Evolutionary conservation across 2,797 vertebrate species (phyloP), one percentile per base, ranked within the genome.

Genomic region (Anguilla megastoma): DNA sequence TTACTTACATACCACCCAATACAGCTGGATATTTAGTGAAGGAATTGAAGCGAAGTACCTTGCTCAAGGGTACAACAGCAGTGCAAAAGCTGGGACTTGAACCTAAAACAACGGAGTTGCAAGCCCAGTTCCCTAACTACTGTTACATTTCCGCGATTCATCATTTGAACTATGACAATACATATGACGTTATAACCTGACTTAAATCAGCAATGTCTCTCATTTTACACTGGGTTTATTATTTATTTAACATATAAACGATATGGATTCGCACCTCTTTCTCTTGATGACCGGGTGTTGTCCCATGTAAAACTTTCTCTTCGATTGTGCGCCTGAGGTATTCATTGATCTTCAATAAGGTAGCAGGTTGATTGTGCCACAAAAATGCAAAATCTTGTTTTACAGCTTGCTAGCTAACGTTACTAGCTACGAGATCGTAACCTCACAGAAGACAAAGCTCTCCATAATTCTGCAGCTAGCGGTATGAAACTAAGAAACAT

Each of bases 271-370:
- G 60, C 90, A 95, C 96, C 93, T 90, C 27, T 69, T 92, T 90
- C 91, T 96, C 91, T 94, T 96, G 85, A 94, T 94, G 86, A 96
- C 90, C 82, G 95, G 94, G 86, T 95, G 95, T 71, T 94, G 95
- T 21, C 95, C 96, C 93, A 97, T 91, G 92, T 95, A 96, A 89
- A 92, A 93, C 83, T 95, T 97, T 92, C 92, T 95, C 87, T 93
- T 95, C 66, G 85, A 66, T 45, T 85, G 52, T 69, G 18, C 27
- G 52, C 30, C 56, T 24, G 83, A 66, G 48, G 63, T 82, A n/a
- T 69, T 56, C 86, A 87, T 87, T 58, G 60, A 79, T 52, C 58
- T 50, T 9, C 79, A 50, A 24, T 82, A 6, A 48, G 18, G 2
- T 24, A 76, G 3, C 12, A 76, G 12, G 33, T 1, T 76, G 33